Conservation (phyloP, 2,888 invertebrate genomes). For the Athripsodes cinereus region DNA sequence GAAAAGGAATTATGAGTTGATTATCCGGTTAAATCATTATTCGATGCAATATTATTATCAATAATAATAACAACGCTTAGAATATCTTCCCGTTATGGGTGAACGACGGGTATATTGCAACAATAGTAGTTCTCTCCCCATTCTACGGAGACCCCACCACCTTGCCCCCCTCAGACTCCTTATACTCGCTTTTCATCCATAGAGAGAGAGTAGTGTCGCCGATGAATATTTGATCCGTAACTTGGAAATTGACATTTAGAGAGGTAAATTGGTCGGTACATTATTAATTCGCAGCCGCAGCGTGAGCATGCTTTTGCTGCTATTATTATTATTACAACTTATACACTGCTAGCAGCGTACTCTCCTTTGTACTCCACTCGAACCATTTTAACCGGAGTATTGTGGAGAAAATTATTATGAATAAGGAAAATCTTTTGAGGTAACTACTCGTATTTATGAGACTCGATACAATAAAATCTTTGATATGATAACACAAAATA, state of each 20-base stretch:
- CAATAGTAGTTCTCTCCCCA: slow-evolving; percentile 8
- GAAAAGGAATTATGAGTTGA: too few relatives aligned
- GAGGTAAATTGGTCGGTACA: slow-evolving; percentile 25
- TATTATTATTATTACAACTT: not conserved
- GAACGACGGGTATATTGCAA: slow-evolving; percentile 4
- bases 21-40: too few relatives aligned
- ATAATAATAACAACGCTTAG: too few relatives aligned
- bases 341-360: not conserved
- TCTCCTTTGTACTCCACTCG: not conserved
- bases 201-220: not conserved
- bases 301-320: not conserved
- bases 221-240: slow-evolving; percentile 26
- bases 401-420: too few relatives aligned
- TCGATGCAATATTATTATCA: too few relatives aligned
- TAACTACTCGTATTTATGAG: not conserved
- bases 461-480: not conserved
- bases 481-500: too few relatives aligned
- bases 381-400: not conserved
- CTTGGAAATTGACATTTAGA: slow-evolving; percentile 29
- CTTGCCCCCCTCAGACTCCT: too few relatives aligned
- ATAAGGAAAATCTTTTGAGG: not conserved
- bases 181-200: too few relatives aligned
- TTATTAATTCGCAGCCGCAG: slow-evolving; percentile 20
- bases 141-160: not conserved
- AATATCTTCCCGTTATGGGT: too few relatives aligned